Conservation (phyloP, 2,113 vertebrate species). For the Festucalex cinctus region DNA sequence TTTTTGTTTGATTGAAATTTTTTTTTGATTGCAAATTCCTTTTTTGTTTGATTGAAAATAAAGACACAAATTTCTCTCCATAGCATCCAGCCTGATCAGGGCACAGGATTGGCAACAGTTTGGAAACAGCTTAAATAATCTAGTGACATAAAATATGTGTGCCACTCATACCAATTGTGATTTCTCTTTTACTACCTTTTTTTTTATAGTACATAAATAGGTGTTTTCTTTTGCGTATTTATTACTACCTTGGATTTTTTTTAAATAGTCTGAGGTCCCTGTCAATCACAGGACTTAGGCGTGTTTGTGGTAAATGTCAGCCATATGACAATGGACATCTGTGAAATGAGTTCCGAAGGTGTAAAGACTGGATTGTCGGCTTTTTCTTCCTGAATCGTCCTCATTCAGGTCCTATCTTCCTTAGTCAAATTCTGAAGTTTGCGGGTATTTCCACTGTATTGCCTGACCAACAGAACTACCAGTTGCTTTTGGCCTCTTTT, state of each 20-base stretch:
- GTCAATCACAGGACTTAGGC: conserved; percentile 27
- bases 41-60: too few relatives aligned
- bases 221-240: conserved; percentile 29
- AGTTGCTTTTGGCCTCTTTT: conserved; percentile 65
- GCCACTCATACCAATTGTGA: background rate
- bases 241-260: conserved; percentile 19
- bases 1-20: too few relatives aligned
- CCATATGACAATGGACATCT: conserved; percentile 23
- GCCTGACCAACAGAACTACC: conserved; percentile 62
- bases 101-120: conserved; percentile 54
- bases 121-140: conserved; percentile 25
- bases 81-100: conserved; percentile 40
- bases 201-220: background rate
- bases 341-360: conserved; percentile 38
- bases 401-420: conserved; percentile 33
- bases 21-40: too few relatives aligned
- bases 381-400: conserved; percentile 18
- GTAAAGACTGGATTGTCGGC: conserved; percentile 26
- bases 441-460: conserved; percentile 64
- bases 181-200: too few relatives aligned
- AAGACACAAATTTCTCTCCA: too few relatives aligned
- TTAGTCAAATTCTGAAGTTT: conserved; percentile 39
- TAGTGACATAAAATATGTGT: conserved; percentile 44
- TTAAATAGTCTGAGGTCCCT: conserved; percentile 18
- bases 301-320: conserved; percentile 38